Conservation (phyloP, 1,140 invertebrate species). For the Heterodera schachtii region DNA sequence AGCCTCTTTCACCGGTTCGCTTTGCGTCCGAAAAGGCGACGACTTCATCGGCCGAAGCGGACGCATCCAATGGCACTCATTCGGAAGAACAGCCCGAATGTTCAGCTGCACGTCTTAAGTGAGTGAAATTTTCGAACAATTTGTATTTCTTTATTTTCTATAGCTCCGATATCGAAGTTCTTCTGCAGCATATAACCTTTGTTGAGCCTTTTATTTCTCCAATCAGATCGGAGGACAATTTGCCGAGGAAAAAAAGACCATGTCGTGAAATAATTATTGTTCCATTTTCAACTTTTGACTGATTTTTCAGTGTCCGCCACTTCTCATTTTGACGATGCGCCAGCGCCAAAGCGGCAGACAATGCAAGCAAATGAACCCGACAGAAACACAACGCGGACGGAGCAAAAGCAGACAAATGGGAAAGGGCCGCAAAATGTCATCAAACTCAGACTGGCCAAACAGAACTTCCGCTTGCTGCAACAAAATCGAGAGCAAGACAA, state of each 20-base stretch:
- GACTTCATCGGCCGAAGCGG: background rate
- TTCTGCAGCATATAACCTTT: background rate
- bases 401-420: background rate
- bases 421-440: background rate
- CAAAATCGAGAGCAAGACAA: background rate
- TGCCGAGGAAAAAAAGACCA: background rate
- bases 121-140: background rate
- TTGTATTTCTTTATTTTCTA: background rate
- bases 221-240: background rate
- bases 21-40: background rate
- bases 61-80: background rate
- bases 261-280: background rate
- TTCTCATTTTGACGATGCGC: background rate
- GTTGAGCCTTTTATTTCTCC: background rate
- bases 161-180: background rate
- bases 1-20: conserved; percentile 25
- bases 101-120: background rate
- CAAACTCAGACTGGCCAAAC: background rate
- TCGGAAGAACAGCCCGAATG: background rate
- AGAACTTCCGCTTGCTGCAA: background rate
- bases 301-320: too few species aligned
- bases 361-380: background rate
- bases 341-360: background rate
- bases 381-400: too few species aligned
- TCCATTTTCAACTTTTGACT: too few species aligned